Conservation (phyloP, 2,888 invertebrate genomes). For the Lordiphosa fenestrarum region DNA sequence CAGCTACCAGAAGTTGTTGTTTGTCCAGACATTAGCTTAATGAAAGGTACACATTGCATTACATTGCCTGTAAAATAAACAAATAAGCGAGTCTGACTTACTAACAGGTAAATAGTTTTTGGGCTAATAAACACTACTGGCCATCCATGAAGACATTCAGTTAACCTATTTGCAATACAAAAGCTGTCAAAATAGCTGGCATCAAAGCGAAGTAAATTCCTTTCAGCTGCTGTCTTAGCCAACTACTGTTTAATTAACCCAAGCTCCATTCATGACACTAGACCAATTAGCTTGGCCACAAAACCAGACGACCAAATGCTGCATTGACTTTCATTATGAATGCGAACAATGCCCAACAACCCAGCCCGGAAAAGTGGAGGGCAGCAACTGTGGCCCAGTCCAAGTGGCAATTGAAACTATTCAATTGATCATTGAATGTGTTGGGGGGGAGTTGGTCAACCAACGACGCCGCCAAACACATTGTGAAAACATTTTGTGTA, state of each 20-base stretch:
- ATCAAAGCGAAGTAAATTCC: slow-evolving; percentile 6
- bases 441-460: not conserved
- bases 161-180: slow-evolving; percentile 4
- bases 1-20: slow-evolving; percentile 32
- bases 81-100: slow-evolving; percentile 1
- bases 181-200: slow-evolving; percentile 6
- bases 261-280: slow-evolving; percentile 6
- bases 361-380: slow-evolving; percentile 10
- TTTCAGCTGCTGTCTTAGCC: not conserved
- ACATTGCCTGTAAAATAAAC: slow-evolving; percentile 40
- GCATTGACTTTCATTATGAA: slow-evolving; percentile 61
- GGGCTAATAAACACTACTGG: not conserved
- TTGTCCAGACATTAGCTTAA: slow-evolving; percentile 58
- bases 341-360: slow-evolving; percentile 38
- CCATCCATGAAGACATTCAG: slow-evolving; percentile 1
- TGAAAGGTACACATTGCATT: slow-evolving; percentile 56
- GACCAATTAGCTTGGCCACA: slow-evolving; percentile 35
- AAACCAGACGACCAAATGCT: slow-evolving; percentile 17
- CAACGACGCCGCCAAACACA: slow-evolving; percentile 12
- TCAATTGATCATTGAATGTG: slow-evolving; percentile 47
- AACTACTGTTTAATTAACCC: slow-evolving; percentile 3
- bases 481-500: slow-evolving; percentile 3
- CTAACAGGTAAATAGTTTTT: not conserved
- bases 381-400: slow-evolving; percentile 33
- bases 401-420: slow-evolving; percentile 67